A percentile compares a stretch with the other conserved stretches of the same genome.
Evolutionary conservation across 2,797 vertebrate species (phyloP).

Genomic region (Monodelphis domestica): DNA sequence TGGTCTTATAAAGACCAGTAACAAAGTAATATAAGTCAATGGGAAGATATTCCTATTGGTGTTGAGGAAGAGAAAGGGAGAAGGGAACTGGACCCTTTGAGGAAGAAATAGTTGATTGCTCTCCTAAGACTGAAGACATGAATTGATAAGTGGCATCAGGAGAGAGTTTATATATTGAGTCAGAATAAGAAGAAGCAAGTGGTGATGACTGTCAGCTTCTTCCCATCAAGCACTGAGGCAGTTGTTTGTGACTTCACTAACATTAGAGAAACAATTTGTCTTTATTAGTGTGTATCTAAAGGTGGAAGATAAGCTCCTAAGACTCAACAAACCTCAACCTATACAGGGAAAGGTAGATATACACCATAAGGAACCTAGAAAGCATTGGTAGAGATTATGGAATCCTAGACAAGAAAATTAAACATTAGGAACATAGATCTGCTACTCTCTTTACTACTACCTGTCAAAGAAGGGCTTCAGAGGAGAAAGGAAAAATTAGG

Average conservation of each 20-base stretch:
- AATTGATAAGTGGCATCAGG: neutral
- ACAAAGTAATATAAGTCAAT: neutral
- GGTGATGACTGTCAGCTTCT: neutral
- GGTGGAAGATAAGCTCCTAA: neutral
- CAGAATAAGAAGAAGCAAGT: neutral
- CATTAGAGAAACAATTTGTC: neutral
- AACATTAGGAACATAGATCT: neutral
- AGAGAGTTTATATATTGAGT: neutral
- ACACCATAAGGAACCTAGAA: neutral
- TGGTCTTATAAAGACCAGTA: neutral
- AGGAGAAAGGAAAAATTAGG: neutral
- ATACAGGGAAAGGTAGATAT: neutral
- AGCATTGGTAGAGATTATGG: neutral
- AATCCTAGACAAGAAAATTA: neutral
- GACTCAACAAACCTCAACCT: neutral
- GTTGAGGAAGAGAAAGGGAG: neutral
- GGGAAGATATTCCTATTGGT: neutral
- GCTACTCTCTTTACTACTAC: neutral
- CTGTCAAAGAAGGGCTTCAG: neutral
- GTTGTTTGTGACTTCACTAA: neutral
- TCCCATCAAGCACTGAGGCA: neutral
- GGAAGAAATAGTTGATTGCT: neutral
- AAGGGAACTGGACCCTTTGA: neutral
- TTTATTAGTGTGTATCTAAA: neutral
- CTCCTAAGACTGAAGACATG: neutral